Percentiles rank a stretch among this genome's conserved stretches.
These are phyloP conservation scores for Sceloporus tristichus DNA, from an alignment of 2,113 vertebrate genomes.

Conservation along the genomic window DNA sequence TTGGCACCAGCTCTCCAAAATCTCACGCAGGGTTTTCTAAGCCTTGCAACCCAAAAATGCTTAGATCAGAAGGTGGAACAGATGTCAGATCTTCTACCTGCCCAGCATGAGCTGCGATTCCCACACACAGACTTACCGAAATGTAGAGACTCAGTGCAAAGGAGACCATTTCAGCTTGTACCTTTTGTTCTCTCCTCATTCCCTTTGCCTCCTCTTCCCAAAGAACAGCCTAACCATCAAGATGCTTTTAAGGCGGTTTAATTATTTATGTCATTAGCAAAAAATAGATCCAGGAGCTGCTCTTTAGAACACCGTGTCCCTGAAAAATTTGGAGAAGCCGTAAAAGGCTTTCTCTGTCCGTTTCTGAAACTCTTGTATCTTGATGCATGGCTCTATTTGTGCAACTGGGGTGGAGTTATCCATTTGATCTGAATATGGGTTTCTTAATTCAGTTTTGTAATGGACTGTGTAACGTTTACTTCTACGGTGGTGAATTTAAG, in stretches of 20 bases:
- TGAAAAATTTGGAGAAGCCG: not conserved
- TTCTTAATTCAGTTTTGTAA: too few species aligned
- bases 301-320: not conserved
- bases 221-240: not conserved
- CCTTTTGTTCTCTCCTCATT: not conserved
- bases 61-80: not conserved
- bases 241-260: constrained; percentile 29
- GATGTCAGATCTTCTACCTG: not conserved
- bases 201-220: not conserved
- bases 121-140: not conserved
- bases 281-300: not conserved
- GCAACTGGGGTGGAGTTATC: too few species aligned
- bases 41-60: not conserved
- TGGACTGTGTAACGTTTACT: too few species aligned
- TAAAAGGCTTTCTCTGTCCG: not conserved
- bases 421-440: too few species aligned
- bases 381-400: too few species aligned
- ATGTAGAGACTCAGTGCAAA: too few species aligned
- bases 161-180: not conserved
- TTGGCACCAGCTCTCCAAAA: too few species aligned
- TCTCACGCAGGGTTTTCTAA: too few species aligned
- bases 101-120: not conserved
- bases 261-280: constrained; percentile 19
- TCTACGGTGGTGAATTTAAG: too few species aligned
- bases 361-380: too few species aligned